Conservation (phyloP, 2,888 invertebrate species). For the Drosophila paracracens region DNA sequence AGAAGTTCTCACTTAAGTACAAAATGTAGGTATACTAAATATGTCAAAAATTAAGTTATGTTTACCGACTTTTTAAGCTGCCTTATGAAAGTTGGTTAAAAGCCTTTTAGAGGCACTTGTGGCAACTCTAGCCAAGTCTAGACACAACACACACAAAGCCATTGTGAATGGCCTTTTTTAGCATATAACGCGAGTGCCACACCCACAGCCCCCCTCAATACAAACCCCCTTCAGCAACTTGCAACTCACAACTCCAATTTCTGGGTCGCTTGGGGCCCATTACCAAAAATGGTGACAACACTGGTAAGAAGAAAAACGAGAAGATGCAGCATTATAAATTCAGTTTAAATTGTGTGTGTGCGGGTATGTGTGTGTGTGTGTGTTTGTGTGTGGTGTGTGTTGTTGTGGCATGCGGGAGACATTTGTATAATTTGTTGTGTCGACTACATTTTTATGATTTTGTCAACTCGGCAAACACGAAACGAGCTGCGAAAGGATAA, state of each 20-base stretch:
- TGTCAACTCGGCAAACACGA: slow-evolving; percentile 71
- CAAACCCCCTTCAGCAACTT: not conserved
- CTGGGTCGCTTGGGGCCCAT: slow-evolving; percentile 65
- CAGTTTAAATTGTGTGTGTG: slow-evolving; percentile 43
- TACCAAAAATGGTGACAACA: slow-evolving; percentile 63
- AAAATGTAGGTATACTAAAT: not conserved
- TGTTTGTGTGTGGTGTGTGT: not conserved
- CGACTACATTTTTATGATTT: slow-evolving; percentile 76
- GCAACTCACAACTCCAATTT: not conserved
- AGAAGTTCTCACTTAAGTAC: not conserved
- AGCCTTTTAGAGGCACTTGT: slow-evolving; percentile 1
- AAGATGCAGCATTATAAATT: slow-evolving; percentile 53
- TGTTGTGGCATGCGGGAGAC: slow-evolving; percentile 58
- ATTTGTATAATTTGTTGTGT: slow-evolving; percentile 80
- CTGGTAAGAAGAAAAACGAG: not conserved
- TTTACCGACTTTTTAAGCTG: not conserved
- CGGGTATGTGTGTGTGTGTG: not conserved
- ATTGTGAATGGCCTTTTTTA: slow-evolving; percentile 34
- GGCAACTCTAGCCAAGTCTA: slow-evolving; percentile 30
- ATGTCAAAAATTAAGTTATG: slow-evolving; percentile 2
- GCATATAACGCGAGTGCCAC: slow-evolving; percentile 33
- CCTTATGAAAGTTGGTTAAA: slow-evolving; percentile 1
- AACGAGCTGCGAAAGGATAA: slow-evolving; percentile 76
- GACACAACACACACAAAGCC: slow-evolving; percentile 33
- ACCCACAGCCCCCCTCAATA: not conserved